Evolutionary conservation across 1,140 invertebrate genomes (phyloP), one percentile per base, ranked within the genome.

Genomic region (Papilio polytes): DNA sequence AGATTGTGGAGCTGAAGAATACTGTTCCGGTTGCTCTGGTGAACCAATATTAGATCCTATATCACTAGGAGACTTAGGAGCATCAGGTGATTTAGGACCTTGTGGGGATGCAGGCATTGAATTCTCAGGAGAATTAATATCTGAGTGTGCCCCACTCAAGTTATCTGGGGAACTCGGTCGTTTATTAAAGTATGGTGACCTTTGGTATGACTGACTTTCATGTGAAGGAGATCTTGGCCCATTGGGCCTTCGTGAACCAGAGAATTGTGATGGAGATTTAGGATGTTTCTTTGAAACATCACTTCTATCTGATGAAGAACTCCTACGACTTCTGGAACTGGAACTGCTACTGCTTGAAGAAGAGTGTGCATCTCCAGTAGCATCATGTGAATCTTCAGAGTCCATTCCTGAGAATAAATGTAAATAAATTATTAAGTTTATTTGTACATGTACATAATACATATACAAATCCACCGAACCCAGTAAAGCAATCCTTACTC

Each of bases 371-470:
- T 91, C 91, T 82, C 88, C 89, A 84, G 82, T 87, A 83, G 88
- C 93, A 92, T 95, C 94, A 84, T 91, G 89, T 80, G 95, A 95
- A 88, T 95, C 94, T 90, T 95, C 95, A 46, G 95, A 95, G 88
- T 95, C 95, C 95, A 95, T 95, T 82, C 87, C 94, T 95, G 93
- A 81, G 92, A 90, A 85, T 76, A 87, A 85, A 90, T 85, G 74
- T 56, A 70, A 83, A 66, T 31, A 51, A 77, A 31, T 80, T 80
- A 80, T 85, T 81, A 85, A 85, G 80, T 70, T 83, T 73, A 36
- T 73, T 56, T 72, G 44, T 70, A 20, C 46, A 51, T 48, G 13
- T 6, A 31, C 74, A 36, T n/a, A 3, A 3, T 6, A 31, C 74
- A 36, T n/a, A 3, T 56, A 53, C 18, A 74, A 70, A 70, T 46